A percentile compares a stretch with the other conserved stretches of the same genome.
phyloP scores from a whole-genome alignment of 1,140 invertebrate genomes.

The Adelges cooleyi region DNA sequence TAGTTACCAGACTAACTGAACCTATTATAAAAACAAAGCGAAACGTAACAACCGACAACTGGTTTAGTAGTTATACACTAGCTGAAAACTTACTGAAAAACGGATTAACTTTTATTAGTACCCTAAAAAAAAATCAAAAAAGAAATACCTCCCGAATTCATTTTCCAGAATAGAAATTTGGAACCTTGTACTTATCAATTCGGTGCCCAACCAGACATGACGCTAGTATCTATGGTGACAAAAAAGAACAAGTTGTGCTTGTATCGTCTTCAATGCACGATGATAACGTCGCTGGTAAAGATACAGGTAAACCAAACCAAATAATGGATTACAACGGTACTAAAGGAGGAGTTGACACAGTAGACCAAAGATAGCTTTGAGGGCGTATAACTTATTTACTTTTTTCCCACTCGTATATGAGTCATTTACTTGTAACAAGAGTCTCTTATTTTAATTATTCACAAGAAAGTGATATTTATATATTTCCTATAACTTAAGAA shows the following conservation, averaged over 20 bases:
- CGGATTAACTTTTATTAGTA: background rate
- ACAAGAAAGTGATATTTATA: too few relatives aligned
- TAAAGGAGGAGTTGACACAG: constrained; percentile 4
- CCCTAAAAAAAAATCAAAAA: constrained; percentile 14
- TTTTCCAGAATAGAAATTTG: background rate
- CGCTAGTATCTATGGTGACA: background rate
- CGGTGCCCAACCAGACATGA: background rate
- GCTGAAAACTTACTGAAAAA: constrained; percentile 34
- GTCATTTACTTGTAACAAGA: too few relatives aligned
- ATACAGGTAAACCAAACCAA: constrained; percentile 37
- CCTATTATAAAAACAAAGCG: constrained; percentile 33
- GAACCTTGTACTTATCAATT: background rate
- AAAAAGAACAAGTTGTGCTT: constrained; percentile 10
- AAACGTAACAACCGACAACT: constrained; percentile 38
- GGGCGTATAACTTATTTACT: too few relatives aligned
- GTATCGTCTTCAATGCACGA: constrained; percentile 12
- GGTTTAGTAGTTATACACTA: constrained; percentile 35
- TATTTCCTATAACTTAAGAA: too few relatives aligned
- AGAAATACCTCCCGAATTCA: constrained; percentile 11
- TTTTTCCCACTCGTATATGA: too few relatives aligned
- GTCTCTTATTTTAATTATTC: too few relatives aligned
- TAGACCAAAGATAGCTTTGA: too few relatives aligned
- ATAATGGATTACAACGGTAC: constrained; percentile 37
- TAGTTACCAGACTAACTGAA: constrained; percentile 29
- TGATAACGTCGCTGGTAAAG: background rate